Base-by-base conservation (phyloP, 2,113 vertebrate genomes). In the Coptodon bakossiorum region DNA sequence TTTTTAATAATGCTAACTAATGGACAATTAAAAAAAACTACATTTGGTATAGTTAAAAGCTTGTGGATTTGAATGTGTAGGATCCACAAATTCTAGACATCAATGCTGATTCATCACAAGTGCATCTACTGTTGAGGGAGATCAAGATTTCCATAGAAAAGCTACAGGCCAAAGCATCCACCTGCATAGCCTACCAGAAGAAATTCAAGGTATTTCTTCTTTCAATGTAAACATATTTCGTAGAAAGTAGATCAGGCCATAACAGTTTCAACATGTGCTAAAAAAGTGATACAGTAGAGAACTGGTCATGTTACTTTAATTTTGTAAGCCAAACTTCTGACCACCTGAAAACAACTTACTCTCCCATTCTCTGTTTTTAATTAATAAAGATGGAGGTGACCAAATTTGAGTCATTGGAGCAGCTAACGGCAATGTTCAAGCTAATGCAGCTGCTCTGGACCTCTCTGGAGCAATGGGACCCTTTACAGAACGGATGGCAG, bases 401-500 rank as follows among this genome's bases (percentile, higher is more conserved):
- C 31, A 97, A 94, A 85, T 98, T 97, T 90, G 97, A 97, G 22
- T 85, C 91, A 29, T 76, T 98, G 84, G 97, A 98, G 82, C 96
- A 96, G 94, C 93, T 97, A 45, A 92, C 89, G 82, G 90, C 94
- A 43, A 96, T 97, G 40, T 88, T 98, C 73, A 97, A 94, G 85
- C 96, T 98, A 61, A 98, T 96, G 48, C 93, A 96, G 17, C 93
- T 98, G 80, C 95, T 98, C 19, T 98, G 97, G 98, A 93, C 97
- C 87, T 97, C 96, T 79, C 40, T 96, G 38, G 94, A 95, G 63
- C 95, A 98, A 73, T 97, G 97, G 98, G 96, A 97, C 17, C 68
- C 90, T 40, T 90, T 97, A 40, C 95, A 97, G 14, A 79, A 89
- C 24, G 94, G 90, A 5, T 98, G 98, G 97, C 93, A 90, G 84